These are phyloP conservation scores for Ditula angustiorana DNA, from an alignment of 2,888 invertebrate genomes.

Conservation along the genomic window DNA sequence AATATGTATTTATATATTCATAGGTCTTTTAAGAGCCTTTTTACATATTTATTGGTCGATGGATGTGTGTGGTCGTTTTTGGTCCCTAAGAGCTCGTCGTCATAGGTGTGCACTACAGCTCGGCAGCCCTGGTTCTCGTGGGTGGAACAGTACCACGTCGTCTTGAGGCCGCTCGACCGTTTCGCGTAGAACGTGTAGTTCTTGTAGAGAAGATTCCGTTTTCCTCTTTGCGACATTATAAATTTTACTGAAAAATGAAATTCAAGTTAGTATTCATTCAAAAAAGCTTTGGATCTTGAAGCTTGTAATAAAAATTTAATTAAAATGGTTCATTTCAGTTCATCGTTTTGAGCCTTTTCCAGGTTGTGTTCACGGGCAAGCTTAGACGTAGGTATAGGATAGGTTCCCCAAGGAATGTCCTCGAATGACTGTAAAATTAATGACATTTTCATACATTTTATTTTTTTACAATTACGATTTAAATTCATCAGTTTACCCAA, in stretches of 20 bases:
- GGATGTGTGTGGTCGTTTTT: slow-evolving; percentile 1
- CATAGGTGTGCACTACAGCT: slow-evolving; percentile 1
- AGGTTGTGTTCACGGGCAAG: too few species aligned
- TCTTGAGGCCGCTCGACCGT: not conserved
- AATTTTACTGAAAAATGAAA: not conserved
- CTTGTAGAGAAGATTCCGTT: not conserved
- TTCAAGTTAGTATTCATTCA: not conserved
- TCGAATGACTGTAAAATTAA: too few species aligned
- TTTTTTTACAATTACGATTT: too few species aligned
- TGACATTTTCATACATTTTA: too few species aligned
- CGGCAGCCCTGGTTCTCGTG: not conserved
- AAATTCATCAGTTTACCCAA: too few species aligned
- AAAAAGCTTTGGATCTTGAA: not conserved
- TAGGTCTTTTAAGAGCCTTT: too few species aligned
- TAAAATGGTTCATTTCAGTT: too few species aligned
- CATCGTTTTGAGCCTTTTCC: too few species aligned
- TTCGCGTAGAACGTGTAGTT: slow-evolving; percentile 17
- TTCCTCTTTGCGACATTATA: slow-evolving; percentile 1
- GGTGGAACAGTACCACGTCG: slow-evolving; percentile 1
- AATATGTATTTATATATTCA: not conserved
- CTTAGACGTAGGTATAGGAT: too few species aligned
- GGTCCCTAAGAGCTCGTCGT: not conserved
- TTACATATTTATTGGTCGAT: not conserved
- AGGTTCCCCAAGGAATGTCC: too few species aligned
- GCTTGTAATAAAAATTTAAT: too few species aligned